Percentiles rank a stretch among this genome's conserved stretches.
These are phyloP conservation scores for Muntiacus reevesi DNA, from an alignment of 2,113 vertebrate species.

Conservation along the genomic window DNA sequence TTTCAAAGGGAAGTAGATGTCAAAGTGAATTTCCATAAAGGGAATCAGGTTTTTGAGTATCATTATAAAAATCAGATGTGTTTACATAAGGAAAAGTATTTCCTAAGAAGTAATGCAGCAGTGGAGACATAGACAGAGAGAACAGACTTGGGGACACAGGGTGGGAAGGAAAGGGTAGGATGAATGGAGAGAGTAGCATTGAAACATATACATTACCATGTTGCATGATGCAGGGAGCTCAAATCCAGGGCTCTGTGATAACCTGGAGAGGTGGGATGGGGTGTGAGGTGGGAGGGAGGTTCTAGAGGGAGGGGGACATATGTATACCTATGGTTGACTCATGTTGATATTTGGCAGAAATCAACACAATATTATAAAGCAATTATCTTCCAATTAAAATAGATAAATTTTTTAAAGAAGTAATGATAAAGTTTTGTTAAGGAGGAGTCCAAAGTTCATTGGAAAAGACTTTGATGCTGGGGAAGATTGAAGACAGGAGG, in stretches of 20 bases:
- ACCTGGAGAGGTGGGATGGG: not conserved
- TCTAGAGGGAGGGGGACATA: not conserved
- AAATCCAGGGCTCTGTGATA: not conserved
- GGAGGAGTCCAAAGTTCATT: not conserved
- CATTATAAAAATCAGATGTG: not conserved
- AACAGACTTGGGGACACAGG: not conserved
- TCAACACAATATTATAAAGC: not conserved
- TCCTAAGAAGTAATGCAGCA: not conserved
- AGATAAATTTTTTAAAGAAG: not conserved
- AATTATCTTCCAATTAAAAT: not conserved
- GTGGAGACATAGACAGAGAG: not conserved
- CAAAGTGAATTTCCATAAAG: not conserved
- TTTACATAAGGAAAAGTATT: not conserved
- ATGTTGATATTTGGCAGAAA: not conserved
- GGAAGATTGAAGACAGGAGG: not conserved
- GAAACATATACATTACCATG: not conserved
- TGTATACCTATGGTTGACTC: not conserved
- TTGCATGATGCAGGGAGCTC: not conserved
- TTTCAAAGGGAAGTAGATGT: conserved; percentile 7
- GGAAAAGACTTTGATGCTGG: not conserved
- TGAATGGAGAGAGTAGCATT: not conserved
- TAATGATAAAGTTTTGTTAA: not conserved
- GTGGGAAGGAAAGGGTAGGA: not conserved
- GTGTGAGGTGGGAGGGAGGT: not conserved
- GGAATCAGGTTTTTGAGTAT: not conserved